Evolutionary conservation across 2,888 invertebrate genomes (phyloP).

Genomic region (Protophormia terraenovae): DNA sequence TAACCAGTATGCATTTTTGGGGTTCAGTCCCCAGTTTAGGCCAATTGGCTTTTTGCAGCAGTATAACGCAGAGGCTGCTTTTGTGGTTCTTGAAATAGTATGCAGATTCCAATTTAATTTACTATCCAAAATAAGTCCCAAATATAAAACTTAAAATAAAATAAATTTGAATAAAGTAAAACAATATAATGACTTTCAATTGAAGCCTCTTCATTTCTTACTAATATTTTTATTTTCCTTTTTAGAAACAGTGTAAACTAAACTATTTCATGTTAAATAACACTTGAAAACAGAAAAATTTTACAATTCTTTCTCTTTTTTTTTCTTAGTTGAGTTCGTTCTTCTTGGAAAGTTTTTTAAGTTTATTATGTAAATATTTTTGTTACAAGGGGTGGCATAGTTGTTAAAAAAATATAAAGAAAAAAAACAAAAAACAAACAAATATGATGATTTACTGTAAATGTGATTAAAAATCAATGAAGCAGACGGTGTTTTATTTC

Average conservation of each 20-base stretch:
- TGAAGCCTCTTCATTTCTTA: background rate
- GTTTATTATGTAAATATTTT: constrained; percentile 57
- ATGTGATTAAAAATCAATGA: constrained; percentile 55
- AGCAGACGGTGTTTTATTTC: constrained; percentile 26
- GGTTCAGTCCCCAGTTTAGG: no score
- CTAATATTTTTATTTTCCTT: background rate
- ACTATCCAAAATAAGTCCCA: no score
- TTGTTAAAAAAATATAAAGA: background rate
- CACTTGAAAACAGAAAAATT: constrained; percentile 39
- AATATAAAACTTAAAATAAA: no score
- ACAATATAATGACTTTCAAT: no score
- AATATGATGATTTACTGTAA: constrained; percentile 45
- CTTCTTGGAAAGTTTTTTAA: constrained; percentile 11
- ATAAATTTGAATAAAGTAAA: no score
- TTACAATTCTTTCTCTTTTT: constrained; percentile 20
- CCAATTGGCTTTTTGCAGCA: no score
- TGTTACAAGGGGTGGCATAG: constrained; percentile 34
- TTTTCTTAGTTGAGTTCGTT: background rate
- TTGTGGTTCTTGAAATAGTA: no score
- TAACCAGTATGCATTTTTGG: no score
- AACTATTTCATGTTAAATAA: constrained; percentile 54
- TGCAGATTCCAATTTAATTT: no score
- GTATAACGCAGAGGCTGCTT: no score
- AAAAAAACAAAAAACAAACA: background rate
- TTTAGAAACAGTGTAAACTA: constrained; percentile 33